Evolutionary conservation across 2,888 invertebrate genomes (phyloP).

Genomic region (Buathra laborator): DNA sequence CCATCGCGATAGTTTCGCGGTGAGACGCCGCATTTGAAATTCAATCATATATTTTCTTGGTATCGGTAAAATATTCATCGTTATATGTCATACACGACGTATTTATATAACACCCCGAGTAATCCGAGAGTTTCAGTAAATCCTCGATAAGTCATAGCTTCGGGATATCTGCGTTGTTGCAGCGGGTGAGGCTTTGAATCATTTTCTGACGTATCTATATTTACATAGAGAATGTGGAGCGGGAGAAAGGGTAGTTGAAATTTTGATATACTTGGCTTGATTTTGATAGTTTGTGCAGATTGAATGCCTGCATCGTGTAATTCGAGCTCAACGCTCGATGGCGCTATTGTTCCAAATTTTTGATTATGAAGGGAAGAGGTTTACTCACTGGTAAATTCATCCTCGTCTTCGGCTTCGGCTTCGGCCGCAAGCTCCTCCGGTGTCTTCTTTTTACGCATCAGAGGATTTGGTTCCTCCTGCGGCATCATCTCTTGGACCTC

Average conservation of each 20-base stretch:
- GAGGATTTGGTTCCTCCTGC: conserved; percentile 95
- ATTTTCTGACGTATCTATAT: conserved; percentile 4
- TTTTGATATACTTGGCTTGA: not conserved
- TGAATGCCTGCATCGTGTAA: not conserved
- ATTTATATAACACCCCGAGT: conserved; percentile 1
- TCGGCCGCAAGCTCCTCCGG: conserved; percentile 99
- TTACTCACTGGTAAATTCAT: conserved; percentile 96
- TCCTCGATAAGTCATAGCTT: conserved; percentile 31
- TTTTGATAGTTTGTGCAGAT: conserved; percentile 11
- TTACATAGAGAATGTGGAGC: not conserved
- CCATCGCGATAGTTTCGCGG: conserved; percentile 11
- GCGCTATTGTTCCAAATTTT: conserved; percentile 40
- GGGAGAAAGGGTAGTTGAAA: too few relatives aligned
- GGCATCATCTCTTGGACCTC: conserved; percentile 94
- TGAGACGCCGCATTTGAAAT: conserved; percentile 43
- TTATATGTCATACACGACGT: conserved; percentile 11
- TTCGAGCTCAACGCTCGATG: conserved; percentile 8
- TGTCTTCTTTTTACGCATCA: conserved; percentile 99
- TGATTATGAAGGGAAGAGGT: conserved; percentile 6
- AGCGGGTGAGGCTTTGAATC: not conserved
- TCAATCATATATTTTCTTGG: conserved; percentile 22
- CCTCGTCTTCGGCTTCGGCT: conserved; percentile 97
- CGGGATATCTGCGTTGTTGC: conserved; percentile 35
- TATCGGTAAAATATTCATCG: conserved; percentile 43
- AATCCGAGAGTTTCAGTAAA: conserved; percentile 41